Evolutionary conservation across 1,140 invertebrate species (phyloP), one percentile per base, ranked within the genome.

Genomic region (Apocrypta bakeri): DNA sequence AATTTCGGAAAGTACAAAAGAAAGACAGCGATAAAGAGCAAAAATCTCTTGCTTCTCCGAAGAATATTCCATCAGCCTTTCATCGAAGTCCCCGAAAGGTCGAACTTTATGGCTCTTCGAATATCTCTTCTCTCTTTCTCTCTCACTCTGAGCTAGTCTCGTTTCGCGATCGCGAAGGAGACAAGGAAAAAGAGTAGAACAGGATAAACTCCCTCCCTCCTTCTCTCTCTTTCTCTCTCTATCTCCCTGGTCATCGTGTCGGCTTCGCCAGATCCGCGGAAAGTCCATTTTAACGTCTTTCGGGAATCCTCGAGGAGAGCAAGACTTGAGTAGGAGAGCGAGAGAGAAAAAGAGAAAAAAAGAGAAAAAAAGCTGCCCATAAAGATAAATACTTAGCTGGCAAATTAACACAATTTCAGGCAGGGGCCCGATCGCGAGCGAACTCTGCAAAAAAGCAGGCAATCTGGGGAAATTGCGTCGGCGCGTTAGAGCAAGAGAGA

Each of bases 31-130:
- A 74, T 71, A 37, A 77, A 14, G 24, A 7, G 61, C 71, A 79
- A 83, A 83, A 83, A 79, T 83, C 56, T 78, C 68, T 12, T 63
- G 48, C 77, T 83, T 83, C 82, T 31, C 63, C 82, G 82, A 83
- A 83, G 82, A 11, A 31, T 83, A 83, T 79, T 83, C 82, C 82
- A 83, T 83, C 82, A 80, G 82, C 48, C 77, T 83, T 83, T 83
- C 82, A 83, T 83, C 82, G 82, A 66, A 79, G 71, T 83, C 75
- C 72, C 63, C 77, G 72, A 83, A 83, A 83, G 82, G 82, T 83
- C 77, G 82, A 83, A 83, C 82, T 83, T 83, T 83, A 83, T 83
- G 68, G 77, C 77, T 76, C 56, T 33, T 74, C 6, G 56, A 56
- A 27, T 63, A 68, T 68, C 64, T 29, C n/a, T n/a, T n/a, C n/a